Evolutionary conservation across 2,113 vertebrate genomes (phyloP).

Genomic region (Sciurus niger): DNA sequence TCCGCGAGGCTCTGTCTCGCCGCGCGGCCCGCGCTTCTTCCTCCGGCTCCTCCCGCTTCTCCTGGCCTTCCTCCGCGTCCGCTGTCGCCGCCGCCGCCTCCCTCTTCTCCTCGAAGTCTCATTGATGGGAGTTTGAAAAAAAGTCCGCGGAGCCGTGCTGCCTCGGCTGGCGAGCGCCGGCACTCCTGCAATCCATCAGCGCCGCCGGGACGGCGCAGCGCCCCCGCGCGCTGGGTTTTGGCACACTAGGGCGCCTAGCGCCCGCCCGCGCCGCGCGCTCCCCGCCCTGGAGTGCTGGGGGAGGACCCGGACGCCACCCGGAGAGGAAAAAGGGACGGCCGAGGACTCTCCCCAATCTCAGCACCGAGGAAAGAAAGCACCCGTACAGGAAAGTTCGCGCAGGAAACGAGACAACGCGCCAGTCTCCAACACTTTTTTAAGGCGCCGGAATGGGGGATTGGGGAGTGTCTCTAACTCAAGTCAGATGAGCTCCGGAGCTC

Average conservation of each 20-base stretch:
- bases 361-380: neutral
- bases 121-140: conserved; percentile 84
- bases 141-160: conserved; percentile 81
- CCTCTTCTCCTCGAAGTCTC: conserved; percentile 80
- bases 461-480: conserved; percentile 77
- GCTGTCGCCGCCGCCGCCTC: conserved; percentile 59
- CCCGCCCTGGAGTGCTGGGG: neutral
- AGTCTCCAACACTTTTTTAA: conserved; percentile 62
- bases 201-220: conserved; percentile 67
- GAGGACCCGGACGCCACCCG: neutral
- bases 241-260: conserved; percentile 32
- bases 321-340: neutral
- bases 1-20: neutral
- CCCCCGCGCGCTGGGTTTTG: conserved; percentile 76
- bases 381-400: conserved; percentile 47
- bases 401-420: neutral
- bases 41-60: conserved; percentile 22
- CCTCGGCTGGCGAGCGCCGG: conserved; percentile 78
- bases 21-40: conserved; percentile 38
- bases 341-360: neutral
- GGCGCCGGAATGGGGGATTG: neutral
- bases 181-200: conserved; percentile 72
- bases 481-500: conserved; percentile 76
- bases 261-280: neutral
- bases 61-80: conserved; percentile 49